Base-by-base conservation (phyloP, 2,888 invertebrate species). In the Ornithoptera priamus region DNA sequence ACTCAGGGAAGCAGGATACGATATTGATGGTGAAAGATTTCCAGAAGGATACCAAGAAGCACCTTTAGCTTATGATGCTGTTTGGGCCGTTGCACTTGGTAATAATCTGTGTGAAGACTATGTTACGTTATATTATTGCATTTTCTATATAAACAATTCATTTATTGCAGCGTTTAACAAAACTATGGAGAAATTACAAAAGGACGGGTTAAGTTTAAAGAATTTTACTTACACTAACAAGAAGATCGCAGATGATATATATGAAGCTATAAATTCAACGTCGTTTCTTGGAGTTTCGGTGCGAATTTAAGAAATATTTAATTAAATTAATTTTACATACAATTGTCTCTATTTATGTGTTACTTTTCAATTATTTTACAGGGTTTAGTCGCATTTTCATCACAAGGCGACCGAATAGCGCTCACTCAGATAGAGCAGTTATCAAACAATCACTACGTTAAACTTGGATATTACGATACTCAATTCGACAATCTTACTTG, bases 361-460 rank as follows among this genome's bases (percentile, higher is more conserved):
- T n/a, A 5, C 5, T 1, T 53, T 0, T 53, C 0, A 53, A 53
- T 53, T 53, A 53, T 53, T 53, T 74, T 72, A 20, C 88, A 99
- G 99, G 99, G 99, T 62, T 94, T 96, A 80, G 99, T 99, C 73
- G 99, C 99, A 56, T 99, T 99, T 92, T 99, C 99, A 77, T 98
- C 99, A 12, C 97, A 97, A 92, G 99, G 99, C 77, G 99, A 99
- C 93, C 95, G 99, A 79, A 99, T 99, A 83, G 99, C 99, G 62
- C 94, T 98, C 89, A 99, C 99, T 39, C 98, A 99, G 92, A 98
- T 99, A 77, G 99, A 99, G 86, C 99, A 99, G 91, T 95, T 99
- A 93, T 95, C 96, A 73, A 97, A 98, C 89, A 99, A 99, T 74
- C 97, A 96, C 83, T 99, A 99, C 89, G 95, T 96, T 68, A 96